A percentile compares a stretch with the other conserved stretches of the same genome.
These are phyloP conservation scores for Diuraphis noxia DNA, from an alignment of 1,140 invertebrate genomes.

Conservation along the genomic window DNA sequence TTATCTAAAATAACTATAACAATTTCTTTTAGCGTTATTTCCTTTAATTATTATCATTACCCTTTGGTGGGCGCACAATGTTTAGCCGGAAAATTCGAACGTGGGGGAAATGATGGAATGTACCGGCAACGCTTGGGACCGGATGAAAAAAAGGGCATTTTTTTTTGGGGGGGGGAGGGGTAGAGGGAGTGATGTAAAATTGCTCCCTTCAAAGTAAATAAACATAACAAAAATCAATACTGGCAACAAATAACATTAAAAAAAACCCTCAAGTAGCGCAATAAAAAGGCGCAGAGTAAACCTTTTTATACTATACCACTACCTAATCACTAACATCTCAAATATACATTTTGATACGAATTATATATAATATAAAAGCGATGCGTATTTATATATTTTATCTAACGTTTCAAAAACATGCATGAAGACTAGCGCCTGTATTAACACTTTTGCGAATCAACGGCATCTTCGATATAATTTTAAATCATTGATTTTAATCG, in stretches of 20 bases:
- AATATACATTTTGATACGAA: conserved; percentile 44
- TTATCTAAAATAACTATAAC: conserved; percentile 54
- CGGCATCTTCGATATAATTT: background rate
- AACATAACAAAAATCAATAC: conserved; percentile 52
- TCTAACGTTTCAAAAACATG: conserved; percentile 29
- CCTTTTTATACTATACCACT: conserved; percentile 44
- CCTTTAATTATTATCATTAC: conserved; percentile 48
- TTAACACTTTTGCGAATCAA: conserved; percentile 9
- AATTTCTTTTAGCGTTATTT: conserved; percentile 51
- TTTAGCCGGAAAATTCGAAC: conserved; percentile 54
- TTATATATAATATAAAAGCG: conserved; percentile 42
- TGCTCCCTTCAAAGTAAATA: conserved; percentile 48
- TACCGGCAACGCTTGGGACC: conserved; percentile 51
- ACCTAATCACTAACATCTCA: conserved; percentile 46
- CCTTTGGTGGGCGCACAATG: conserved; percentile 51
- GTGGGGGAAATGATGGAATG: conserved; percentile 50
- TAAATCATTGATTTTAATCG: background rate
- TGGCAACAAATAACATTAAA: conserved; percentile 54
- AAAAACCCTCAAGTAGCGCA: conserved; percentile 50
- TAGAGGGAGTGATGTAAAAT: conserved; percentile 30
- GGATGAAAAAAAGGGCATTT: conserved; percentile 41
- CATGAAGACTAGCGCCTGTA: background rate
- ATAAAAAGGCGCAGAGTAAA: conserved; percentile 47
- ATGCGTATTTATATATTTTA: conserved; percentile 3
- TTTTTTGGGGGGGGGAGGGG: conserved; percentile 3